Evolutionary conservation across 2,113 vertebrate genomes (phyloP), one percentile per base, ranked within the genome.

Genomic region (Ursus arctos): DNA sequence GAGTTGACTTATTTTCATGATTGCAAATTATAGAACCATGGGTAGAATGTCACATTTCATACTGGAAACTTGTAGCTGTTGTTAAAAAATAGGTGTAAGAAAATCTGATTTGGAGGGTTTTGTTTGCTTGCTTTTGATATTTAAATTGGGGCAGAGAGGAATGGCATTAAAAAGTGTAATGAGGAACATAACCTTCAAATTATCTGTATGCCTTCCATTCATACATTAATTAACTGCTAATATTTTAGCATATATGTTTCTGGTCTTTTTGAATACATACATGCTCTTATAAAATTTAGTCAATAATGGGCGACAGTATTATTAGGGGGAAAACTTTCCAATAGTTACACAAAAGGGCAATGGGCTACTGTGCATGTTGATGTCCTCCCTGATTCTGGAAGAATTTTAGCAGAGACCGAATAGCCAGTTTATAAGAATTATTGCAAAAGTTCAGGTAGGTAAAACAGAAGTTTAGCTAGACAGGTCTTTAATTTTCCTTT

Each of bases 401-500:
- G 61, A 90, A 95, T 84, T 90, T 91, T 84, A 95, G 7, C 21
- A 83, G 31, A 96, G 31, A 81, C 43, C 59, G 21, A 88, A 51
- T 67, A 65, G 71, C 31, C 18, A 80, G 14, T 8, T 72, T 96
- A 28, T 33, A 67, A 91, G 40, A 87, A 91, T 87, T 65, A 84
- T 47, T 92, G 13, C 4, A 76, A 49, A 87, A 86, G 40, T 90
- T 96, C 47, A 84, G 14, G 12, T 43, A 72, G 76, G 36, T 91
- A 33, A 76, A 55, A 51, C 74, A 63, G 61, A 80, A 83, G 36
- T 1, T 72, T 95, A 82, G 40, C 51, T 91, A 80, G 19, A 8
- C 51, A 94, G 33, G 15, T 94, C 40, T 95, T 97, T 69, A 95
- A 94, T 12, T 89, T 96, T 96, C 36, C 63, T 90, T 90, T 83